Evolutionary conservation across 2,888 invertebrate genomes (phyloP).

Genomic region (Taphrorychus bicolor): DNA sequence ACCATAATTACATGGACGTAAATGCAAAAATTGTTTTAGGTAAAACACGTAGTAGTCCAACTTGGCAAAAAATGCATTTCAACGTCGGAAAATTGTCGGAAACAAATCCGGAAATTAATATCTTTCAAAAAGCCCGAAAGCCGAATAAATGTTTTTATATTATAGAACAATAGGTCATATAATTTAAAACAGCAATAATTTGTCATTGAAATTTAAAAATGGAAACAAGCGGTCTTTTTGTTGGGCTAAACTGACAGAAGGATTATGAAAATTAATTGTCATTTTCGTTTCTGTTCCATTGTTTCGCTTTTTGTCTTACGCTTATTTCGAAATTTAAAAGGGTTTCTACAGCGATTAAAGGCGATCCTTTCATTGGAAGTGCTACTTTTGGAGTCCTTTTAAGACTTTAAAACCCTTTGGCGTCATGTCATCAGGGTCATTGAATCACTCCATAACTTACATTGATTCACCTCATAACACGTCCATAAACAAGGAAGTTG

Average conservation of each 20-base stretch:
- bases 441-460: background rate
- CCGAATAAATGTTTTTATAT: slow-evolving; percentile 12
- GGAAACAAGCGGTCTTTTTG: background rate
- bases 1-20: background rate
- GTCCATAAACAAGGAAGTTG: background rate
- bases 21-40: background rate
- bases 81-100: background rate
- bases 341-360: too few species aligned
- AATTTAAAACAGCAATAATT: slow-evolving; percentile 21
- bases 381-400: too few species aligned
- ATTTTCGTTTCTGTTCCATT: background rate
- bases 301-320: background rate
- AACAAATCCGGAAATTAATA: background rate
- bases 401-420: too few species aligned
- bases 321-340: background rate
- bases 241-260: slow-evolving; percentile 3
- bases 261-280: slow-evolving; percentile 6
- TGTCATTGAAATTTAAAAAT: slow-evolving; percentile 20
- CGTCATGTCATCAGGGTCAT: too few species aligned
- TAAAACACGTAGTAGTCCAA: background rate
- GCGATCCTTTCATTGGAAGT: too few species aligned
- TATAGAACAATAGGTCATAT: slow-evolving; percentile 18
- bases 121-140: background rate
- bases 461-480: background rate
- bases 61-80: background rate